Base-by-base conservation (phyloP, 2,888 invertebrate genomes). In the Euzophera pinguis region DNA sequence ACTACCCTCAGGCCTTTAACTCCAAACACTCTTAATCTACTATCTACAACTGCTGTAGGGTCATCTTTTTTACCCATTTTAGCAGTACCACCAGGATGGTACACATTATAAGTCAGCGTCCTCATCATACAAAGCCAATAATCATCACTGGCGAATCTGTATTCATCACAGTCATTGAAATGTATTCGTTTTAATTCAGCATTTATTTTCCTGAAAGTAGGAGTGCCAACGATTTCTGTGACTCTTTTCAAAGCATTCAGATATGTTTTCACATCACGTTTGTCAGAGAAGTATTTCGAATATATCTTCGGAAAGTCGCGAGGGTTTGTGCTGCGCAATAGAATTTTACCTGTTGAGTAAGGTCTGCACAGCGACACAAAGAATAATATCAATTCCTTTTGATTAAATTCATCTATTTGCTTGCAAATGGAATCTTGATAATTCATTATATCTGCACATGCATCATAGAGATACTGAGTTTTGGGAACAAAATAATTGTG, bases 121-220 rank as follows among this genome's bases (percentile, higher is more conserved):
- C 78, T 75, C 10, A 86, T 78, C 79, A 89, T 86, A 57, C 89
- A 90, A 58, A 87, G 76, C 88, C 87, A 89, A 61, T 86, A 88
- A 1, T 73, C 69, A 47, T 82, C 74, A 64, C 80, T 81, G 17
- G 52, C 57, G 55, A 88, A 81, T 50, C 74, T 72, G 22, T 69
- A 65, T 1, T 56, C 64, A 65, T 89, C 81, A 59, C 89, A 89
- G 51, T 73, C 81, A 57, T 70, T 62, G 52, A 64, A 84, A 37
- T 76, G 32, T 50, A 89, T 78, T 50, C 88, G 75, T 60, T 75
- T 71, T 7, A 88, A 41, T 68, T 79, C 73, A n/a, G 78, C 84
- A 7, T 81, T 75, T 16, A 73, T 68, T 0, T 59, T 47, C 56
- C 74, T 80, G 37, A 89, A 78, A 4, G 78, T 71, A 1, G 77